Conservation (phyloP, 1,140 invertebrate genomes). For the Atta texana region DNA sequence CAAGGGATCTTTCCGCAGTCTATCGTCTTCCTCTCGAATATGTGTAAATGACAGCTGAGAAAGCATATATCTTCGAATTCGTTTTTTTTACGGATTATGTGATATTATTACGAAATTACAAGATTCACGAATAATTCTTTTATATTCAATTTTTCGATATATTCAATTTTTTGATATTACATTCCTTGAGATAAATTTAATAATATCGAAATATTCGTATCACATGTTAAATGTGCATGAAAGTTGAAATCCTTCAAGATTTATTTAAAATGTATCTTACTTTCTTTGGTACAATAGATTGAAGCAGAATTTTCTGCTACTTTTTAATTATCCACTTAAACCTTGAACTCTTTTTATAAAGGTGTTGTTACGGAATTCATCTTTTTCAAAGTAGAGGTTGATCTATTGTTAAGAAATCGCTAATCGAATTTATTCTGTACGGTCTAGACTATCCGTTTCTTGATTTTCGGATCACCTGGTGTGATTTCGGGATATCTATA, state of each 20-base stretch:
- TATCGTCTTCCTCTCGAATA: constrained; percentile 29
- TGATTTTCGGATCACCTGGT: constrained; percentile 72
- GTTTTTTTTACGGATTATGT: not conserved
- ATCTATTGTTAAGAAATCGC: not conserved
- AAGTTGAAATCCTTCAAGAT: not conserved
- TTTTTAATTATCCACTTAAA: not conserved
- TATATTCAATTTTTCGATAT: not conserved
- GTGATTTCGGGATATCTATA: constrained; percentile 71
- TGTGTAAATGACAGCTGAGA: constrained; percentile 63
- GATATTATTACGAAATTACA: constrained; percentile 40
- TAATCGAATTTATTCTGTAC: constrained; percentile 2
- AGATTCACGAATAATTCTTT: constrained; percentile 20
- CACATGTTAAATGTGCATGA: not conserved
- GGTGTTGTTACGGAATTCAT: not conserved
- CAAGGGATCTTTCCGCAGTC: constrained; percentile 12
- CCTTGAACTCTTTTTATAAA: not conserved
- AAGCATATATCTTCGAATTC: constrained; percentile 25
- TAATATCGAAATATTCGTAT: not conserved
- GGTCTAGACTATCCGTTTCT: constrained; percentile 5
- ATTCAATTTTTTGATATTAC: not conserved
- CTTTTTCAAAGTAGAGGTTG: not conserved
- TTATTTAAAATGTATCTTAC: not conserved
- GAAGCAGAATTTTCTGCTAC: not conserved
- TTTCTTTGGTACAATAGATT: not conserved
- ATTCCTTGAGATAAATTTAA: not conserved